These are phyloP conservation scores for Zaprionus ghesquierei DNA, from an alignment of 1,140 invertebrate species.

Conservation along the genomic window DNA sequence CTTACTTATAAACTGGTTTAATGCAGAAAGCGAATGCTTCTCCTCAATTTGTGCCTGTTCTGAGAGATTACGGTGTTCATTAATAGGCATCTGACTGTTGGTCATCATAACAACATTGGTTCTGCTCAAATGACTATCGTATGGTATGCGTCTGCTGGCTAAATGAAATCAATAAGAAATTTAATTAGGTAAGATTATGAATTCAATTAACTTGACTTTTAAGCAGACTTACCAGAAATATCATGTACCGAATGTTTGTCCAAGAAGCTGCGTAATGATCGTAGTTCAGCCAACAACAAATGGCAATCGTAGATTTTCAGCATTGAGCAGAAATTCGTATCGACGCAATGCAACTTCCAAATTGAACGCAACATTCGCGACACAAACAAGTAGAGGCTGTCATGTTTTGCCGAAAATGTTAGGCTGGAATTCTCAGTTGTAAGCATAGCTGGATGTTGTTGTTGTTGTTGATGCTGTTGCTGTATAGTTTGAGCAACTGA, in stretches of 20 bases:
- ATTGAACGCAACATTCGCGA: conserved; percentile 92
- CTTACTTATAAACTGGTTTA: conserved; percentile 89
- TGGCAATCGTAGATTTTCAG: conserved; percentile 83
- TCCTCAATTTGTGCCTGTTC: conserved; percentile 84
- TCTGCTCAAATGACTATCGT: conserved; percentile 60
- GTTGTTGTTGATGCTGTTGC: conserved; percentile 51
- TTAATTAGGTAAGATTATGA: not conserved
- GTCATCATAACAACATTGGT: conserved; percentile 64
- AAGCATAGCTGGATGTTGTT: conserved; percentile 20
- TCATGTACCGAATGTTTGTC: conserved; percentile 80
- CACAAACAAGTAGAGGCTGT: conserved; percentile 95
- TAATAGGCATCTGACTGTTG: conserved; percentile 45
- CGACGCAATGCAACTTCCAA: conserved; percentile 90
- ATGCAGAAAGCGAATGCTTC: conserved; percentile 89
- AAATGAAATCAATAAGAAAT: not conserved
- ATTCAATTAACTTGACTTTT: not conserved
- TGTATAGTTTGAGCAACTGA: conserved; percentile 50
- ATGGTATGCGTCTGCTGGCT: conserved; percentile 44
- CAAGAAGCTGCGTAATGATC: conserved; percentile 83
- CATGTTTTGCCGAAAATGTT: conserved; percentile 89
- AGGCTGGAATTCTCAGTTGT: conserved; percentile 51
- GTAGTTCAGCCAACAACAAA: conserved; percentile 83
- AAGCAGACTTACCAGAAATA: conserved; percentile 51
- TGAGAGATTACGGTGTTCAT: conserved; percentile 79
- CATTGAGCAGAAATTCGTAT: conserved; percentile 80